Evolutionary conservation across 2,888 invertebrate species (phyloP), one percentile per base, ranked within the genome.

Genomic region (Liopterus haemorrhoidalis): DNA sequence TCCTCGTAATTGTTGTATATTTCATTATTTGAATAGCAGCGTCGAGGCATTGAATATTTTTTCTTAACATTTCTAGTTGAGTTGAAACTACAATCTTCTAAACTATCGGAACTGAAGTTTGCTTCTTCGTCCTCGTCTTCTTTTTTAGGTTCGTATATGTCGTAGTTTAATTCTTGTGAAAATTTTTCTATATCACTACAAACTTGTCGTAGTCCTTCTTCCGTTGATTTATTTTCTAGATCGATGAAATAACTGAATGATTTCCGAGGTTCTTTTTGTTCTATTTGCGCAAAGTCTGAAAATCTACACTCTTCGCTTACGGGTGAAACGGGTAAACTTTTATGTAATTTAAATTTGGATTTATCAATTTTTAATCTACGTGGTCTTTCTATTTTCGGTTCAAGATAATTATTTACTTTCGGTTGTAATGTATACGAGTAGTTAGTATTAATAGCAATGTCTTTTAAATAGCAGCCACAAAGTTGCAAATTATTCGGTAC

Each of bases 261-360:
- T 55, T 78, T 75, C 16, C 80, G 65, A 51, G 76, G 76, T 53
- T 15, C 35, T 1, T 27, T 22, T 25, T 38, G 30, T 4, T 16
- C 21, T 6, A 9, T 28, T 1, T 36, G 12, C 30, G 51, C 66
- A 50, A 61, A 68, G 56, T 69, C 70, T 1, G 65, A 58, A 51
- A 67, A 63, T 39, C 63, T 61, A 19, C 66, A 62, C 57, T 87
- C 86, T 59, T 88, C 88, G 40, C 81, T 85, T 0, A 87, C 86
- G 0, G 88, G 88, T 0, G 86, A 86, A 0, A 87, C 85, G 0
- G 87, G 87, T 53, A 88, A 79, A 3, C 86, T 86, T 57, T 86
- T 85, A 52, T 83, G 62, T 54, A 64, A 50, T 49, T 68, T 68
- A 50, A 63, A 67, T 53, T 67, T 63, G 42, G 59, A 54, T 58